phyloP scores from a whole-genome alignment of 2,797 vertebrate species.

The Peromyscus attwateri region DNA sequence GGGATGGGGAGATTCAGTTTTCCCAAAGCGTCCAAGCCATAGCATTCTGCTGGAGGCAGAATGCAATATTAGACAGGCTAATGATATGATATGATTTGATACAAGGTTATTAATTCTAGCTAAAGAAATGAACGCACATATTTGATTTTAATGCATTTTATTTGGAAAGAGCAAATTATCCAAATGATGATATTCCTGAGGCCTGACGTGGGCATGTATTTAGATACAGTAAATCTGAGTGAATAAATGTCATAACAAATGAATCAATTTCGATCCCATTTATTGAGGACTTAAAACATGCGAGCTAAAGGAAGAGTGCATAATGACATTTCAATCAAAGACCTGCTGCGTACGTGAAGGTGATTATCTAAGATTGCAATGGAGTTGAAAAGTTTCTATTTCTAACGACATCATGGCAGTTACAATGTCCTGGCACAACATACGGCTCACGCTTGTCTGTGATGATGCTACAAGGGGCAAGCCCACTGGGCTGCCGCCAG shows the following conservation, averaged over 20 bases:
- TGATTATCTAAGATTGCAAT: neutral
- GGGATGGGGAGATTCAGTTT: constrained; percentile 60
- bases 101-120: constrained; percentile 15
- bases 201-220: neutral
- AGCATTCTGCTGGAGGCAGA: constrained; percentile 39
- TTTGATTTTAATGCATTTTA: constrained; percentile 47
- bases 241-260: constrained; percentile 28
- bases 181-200: constrained; percentile 38
- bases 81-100: constrained; percentile 1
- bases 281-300: neutral
- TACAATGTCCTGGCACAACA: neutral
- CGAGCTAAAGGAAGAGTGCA: neutral
- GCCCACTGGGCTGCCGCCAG: neutral
- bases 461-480: neutral
- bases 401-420: neutral
- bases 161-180: constrained; percentile 50
- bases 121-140: neutral
- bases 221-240: neutral
- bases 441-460: neutral
- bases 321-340: neutral
- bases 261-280: constrained; percentile 18
- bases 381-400: neutral
- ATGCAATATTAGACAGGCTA: neutral
- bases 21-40: constrained; percentile 73
- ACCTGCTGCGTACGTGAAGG: neutral